Conservation (phyloP, 2,888 invertebrate species). For the Antitype chi region DNA sequence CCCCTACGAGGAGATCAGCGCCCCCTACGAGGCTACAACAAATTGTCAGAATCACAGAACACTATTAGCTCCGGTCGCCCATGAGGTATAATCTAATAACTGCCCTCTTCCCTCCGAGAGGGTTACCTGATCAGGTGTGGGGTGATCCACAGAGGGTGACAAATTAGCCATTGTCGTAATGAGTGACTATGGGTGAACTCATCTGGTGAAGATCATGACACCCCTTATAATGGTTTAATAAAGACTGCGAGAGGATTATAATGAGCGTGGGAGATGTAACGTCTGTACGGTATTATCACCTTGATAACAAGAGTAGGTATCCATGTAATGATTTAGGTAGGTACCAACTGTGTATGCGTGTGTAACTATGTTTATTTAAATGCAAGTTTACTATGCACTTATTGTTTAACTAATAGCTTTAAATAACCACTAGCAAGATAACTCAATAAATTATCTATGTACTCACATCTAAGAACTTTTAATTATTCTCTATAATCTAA, state of each 20-base stretch:
- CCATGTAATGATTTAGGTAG: not conserved
- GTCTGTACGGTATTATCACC: not conserved
- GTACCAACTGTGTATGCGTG: not conserved
- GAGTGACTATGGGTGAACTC: conserved; percentile 42
- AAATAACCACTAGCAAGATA: no score
- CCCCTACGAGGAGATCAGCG: conserved; percentile 30
- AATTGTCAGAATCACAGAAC: conserved; percentile 39
- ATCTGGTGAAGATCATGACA: conserved; percentile 57
- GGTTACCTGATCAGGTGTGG: conserved; percentile 65
- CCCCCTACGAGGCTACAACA: conserved; percentile 19
- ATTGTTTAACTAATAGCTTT: no score
- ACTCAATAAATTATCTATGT: no score
- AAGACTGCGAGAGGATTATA: conserved; percentile 24
- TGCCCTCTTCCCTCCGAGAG: conserved; percentile 65
- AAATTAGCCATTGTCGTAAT: conserved; percentile 65
- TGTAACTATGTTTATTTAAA: no score
- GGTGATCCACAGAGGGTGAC: conserved; percentile 53
- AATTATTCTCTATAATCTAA: no score
- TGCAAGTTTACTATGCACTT: no score
- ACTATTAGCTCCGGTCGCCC: conserved; percentile 52
- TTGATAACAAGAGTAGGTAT: not conserved
- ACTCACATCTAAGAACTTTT: no score
- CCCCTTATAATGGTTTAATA: conserved; percentile 50
- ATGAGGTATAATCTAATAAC: conserved; percentile 71
- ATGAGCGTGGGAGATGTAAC: not conserved